Evolutionary conservation across 1,140 invertebrate species (phyloP).

Genomic region (Drosophila athabasca): DNA sequence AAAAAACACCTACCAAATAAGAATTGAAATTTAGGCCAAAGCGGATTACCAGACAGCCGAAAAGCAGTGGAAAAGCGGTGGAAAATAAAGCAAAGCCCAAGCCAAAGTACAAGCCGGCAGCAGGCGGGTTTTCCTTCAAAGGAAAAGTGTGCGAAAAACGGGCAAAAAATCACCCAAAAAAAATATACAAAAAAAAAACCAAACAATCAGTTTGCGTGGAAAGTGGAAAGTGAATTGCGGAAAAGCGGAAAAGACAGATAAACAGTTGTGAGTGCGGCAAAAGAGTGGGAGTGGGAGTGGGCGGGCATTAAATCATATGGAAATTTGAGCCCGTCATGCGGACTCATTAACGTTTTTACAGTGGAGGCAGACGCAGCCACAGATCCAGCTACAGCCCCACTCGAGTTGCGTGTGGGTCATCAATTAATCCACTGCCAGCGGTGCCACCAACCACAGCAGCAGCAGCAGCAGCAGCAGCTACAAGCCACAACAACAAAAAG

Average conservation of each 20-base stretch:
- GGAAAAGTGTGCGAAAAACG: slow-evolving; percentile 46
- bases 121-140: slow-evolving; percentile 12
- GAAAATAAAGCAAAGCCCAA: slow-evolving; percentile 19
- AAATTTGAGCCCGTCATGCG: slow-evolving; percentile 63
- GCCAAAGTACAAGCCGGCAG: background rate
- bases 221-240: slow-evolving; percentile 65
- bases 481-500: slow-evolving; percentile 2
- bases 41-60: slow-evolving; percentile 68
- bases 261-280: slow-evolving; percentile 21
- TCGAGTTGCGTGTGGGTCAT: slow-evolving; percentile 59
- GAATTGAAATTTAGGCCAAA: slow-evolving; percentile 77
- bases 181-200: slow-evolving; percentile 1
- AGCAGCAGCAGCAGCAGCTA: slow-evolving; percentile 7
- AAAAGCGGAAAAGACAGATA: slow-evolving; percentile 38
- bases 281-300: background rate
- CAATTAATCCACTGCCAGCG: slow-evolving; percentile 66
- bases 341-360: slow-evolving; percentile 56
- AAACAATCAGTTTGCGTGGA: slow-evolving; percentile 21
- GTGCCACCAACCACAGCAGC: slow-evolving; percentile 19
- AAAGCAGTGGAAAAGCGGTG: slow-evolving; percentile 38
- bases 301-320: slow-evolving; percentile 59
- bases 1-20: slow-evolving; percentile 49
- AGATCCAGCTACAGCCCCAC: background rate
- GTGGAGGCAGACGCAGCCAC: slow-evolving; percentile 1
- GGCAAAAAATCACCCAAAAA: slow-evolving; percentile 13